These are phyloP conservation scores for Athrips mouffetella DNA, from an alignment of 2,888 invertebrate genomes.

Conservation along the genomic window DNA sequence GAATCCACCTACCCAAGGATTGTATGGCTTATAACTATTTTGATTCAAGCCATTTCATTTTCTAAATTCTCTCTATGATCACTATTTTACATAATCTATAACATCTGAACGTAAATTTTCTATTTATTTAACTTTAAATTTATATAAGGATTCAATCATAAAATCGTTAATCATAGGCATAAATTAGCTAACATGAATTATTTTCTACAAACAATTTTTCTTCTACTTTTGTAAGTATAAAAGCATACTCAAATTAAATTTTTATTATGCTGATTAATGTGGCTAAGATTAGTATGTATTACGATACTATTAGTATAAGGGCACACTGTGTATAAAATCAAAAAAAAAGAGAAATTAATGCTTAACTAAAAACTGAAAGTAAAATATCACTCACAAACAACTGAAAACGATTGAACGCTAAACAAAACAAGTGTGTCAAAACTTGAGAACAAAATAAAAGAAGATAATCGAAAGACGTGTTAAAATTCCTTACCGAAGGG, in stretches of 20 bases:
- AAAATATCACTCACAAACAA: constrained; percentile 59
- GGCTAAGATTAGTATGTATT: constrained; percentile 59
- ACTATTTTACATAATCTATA: not conserved
- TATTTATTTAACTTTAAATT: constrained; percentile 4
- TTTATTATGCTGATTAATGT: constrained; percentile 59
- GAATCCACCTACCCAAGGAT: not conserved
- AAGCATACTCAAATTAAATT: constrained; percentile 72
- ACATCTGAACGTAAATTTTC: not conserved
- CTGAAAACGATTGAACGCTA: constrained; percentile 55
- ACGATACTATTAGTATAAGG: constrained; percentile 65
- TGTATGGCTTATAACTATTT: not conserved
- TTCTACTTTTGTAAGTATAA: constrained; percentile 65
- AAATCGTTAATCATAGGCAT: constrained; percentile 47
- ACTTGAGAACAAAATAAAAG: constrained; percentile 57
- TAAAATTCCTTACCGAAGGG: constrained; percentile 80
- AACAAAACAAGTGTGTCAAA: constrained; percentile 55
- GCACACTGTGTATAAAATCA: constrained; percentile 67
- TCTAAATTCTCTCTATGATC: not conserved
- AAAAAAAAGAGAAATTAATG: constrained; percentile 43
- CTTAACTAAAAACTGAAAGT: constrained; percentile 59
- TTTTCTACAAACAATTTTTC: constrained; percentile 55
- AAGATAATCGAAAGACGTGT: constrained; percentile 67
- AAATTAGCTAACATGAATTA: constrained; percentile 52
- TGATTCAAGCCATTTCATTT: not conserved
- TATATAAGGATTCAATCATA: not conserved